These are phyloP conservation scores for Meloidogyne chitwoodi DNA, from an alignment of 1,140 invertebrate species.

Conservation along the genomic window DNA sequence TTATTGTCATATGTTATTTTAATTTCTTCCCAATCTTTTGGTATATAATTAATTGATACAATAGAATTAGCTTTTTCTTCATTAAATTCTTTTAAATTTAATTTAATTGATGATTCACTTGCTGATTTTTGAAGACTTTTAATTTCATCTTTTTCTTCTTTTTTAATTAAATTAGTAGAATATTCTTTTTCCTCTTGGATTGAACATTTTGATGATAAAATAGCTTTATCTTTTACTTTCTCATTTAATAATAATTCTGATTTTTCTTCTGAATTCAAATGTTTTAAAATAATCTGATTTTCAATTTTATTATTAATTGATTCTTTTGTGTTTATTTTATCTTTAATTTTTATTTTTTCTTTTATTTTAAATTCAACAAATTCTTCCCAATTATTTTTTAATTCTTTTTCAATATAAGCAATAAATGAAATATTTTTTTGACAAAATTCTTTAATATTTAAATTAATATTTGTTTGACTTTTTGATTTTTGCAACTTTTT, in stretches of 20 bases:
- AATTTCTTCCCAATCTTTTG: background rate
- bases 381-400: background rate
- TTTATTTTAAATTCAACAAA: background rate
- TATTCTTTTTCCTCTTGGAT: background rate
- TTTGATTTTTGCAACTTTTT: background rate
- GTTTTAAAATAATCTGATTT: background rate
- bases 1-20: background rate
- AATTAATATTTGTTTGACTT: background rate
- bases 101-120: background rate
- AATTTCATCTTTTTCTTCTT: background rate
- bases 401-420: background rate
- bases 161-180: background rate
- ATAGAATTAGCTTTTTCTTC: background rate
- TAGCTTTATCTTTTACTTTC: background rate
- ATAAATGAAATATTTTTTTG: background rate
- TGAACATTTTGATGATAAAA: background rate
- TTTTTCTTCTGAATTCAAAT: background rate
- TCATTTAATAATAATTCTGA: background rate
- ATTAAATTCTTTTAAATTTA: background rate
- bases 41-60: background rate
- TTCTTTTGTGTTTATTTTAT: background rate
- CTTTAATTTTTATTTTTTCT: background rate
- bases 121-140: background rate
- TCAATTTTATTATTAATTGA: background rate
- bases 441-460: background rate